Evolutionary conservation across 2,797 vertebrate genomes (phyloP), one percentile per base, ranked within the genome.

Genomic region (Knipowitschia caucasica): DNA sequence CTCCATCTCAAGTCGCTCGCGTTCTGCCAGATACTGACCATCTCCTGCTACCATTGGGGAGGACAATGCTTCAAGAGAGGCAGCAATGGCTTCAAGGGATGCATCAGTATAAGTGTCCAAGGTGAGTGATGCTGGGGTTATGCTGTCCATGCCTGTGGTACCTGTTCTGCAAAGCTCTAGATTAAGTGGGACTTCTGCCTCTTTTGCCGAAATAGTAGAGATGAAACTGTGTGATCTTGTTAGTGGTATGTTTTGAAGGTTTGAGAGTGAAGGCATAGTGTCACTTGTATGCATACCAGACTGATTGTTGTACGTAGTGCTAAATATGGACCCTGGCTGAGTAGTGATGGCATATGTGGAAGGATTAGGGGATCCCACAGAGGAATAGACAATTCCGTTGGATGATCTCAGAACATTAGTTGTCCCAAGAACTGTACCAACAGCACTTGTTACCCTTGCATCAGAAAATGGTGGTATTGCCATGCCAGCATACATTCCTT

Each of bases 301-400:
- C 39, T 93, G 67, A 53, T 93, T 91, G 82, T 94, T 96, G 73
- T 92, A 92, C 14, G 91, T 82, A 49, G 94, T 95, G 73, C 94
- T 95, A 87, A 99, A 99, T 82, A 99, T 98, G 62, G 98, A 99
- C 65, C 96, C 94, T 0, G 98, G 96, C 49, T 99, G 98, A 50
- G 95, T 99, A 59, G 98, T 99, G 78, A 99, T 98, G 47, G 95
- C 94, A 91, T 95, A 98, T 0, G 94, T 95, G 53, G 96, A 95
- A 63, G 96, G 98, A 53, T 94, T 69, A 45, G 96, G 96, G 77
- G 95, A 94, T 15, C 94, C 91, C 68, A 99, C 95, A 46, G 96
- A 98, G 54, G 96, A 99, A 91, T 98, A 99, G 34, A 99, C 96
- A 66, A 98, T 91, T 59, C 96, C 98, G 84, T 98, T 95, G 62